Evolutionary conservation across 2,888 invertebrate species (phyloP).

Genomic region (Yponomeuta evonymella): DNA sequence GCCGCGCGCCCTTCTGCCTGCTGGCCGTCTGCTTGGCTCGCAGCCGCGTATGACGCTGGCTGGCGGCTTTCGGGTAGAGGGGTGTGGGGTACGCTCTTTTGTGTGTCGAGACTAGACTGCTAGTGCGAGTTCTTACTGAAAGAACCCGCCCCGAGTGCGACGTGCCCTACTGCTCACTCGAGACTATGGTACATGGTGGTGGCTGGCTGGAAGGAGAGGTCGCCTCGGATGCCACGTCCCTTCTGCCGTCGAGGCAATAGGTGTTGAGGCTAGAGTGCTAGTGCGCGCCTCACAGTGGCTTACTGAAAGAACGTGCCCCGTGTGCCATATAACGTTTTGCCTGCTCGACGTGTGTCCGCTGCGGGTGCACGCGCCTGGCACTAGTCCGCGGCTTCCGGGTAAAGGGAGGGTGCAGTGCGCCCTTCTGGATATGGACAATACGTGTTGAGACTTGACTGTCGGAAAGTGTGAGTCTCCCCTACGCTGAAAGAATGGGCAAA

Average conservation of each 20-base stretch:
- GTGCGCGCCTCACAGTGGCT: conserved; percentile 45
- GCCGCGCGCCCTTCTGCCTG: conserved; percentile 89
- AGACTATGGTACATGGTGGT: too few relatives aligned
- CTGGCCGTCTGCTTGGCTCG: conserved; percentile 82
- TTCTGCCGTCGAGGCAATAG: too few relatives aligned
- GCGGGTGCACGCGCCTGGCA: conserved; percentile 25
- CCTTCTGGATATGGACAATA: neutral
- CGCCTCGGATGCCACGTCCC: too few relatives aligned
- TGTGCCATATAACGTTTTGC: conserved; percentile 37
- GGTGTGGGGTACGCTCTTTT: neutral
- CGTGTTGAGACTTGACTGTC: neutral
- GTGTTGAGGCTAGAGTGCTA: conserved; percentile 80
- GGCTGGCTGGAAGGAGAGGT: too few relatives aligned
- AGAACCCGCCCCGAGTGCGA: conserved; percentile 94
- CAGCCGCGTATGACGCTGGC: neutral
- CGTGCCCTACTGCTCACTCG: conserved; percentile 86
- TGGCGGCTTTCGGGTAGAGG: neutral
- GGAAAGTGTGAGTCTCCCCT: too few relatives aligned
- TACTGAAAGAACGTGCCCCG: conserved; percentile 86
- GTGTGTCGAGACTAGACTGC: neutral
- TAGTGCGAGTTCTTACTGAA: conserved; percentile 14
- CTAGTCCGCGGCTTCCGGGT: neutral
- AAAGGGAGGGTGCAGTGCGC: neutral
- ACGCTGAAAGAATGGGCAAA: too few relatives aligned
- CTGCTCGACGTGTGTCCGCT: conserved; percentile 84